These are phyloP conservation scores for Cyphomyrus plagiostoma DNA, from an alignment of 2,113 vertebrate genomes.

Conservation along the genomic window DNA sequence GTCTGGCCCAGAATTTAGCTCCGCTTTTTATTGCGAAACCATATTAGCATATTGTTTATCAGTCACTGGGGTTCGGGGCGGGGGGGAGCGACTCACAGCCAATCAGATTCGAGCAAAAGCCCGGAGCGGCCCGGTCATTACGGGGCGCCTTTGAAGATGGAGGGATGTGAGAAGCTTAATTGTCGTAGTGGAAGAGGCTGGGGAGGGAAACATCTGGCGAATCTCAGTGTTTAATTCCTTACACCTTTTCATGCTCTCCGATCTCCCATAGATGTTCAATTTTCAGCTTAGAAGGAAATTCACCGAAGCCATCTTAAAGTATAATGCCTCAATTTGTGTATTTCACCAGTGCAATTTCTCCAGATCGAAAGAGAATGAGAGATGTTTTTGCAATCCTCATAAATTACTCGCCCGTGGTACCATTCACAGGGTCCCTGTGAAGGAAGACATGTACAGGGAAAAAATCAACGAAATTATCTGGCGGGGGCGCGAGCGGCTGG, in stretches of 20 bases:
- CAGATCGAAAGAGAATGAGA: not conserved
- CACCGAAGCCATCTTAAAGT: not conserved
- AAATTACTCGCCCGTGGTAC: not conserved
- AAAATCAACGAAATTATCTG: not conserved
- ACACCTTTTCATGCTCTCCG: not conserved
- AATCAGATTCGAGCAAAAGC: not conserved
- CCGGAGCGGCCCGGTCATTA: not conserved
- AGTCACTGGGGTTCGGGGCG: not conserved
- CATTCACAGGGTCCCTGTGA: not conserved
- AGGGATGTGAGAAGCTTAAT: not conserved
- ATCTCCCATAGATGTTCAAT: not conserved
- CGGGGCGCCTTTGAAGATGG: not conserved
- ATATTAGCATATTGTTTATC: slow-evolving; percentile 5
- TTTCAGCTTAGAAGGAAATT: not conserved
- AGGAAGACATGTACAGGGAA: not conserved
- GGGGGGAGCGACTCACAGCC: not conserved
- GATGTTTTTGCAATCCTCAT: not conserved
- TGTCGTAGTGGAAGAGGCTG: not conserved
- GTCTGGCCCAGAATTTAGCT: not conserved
- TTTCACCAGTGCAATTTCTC: not conserved
- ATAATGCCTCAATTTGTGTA: not conserved
- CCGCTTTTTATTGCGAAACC: not conserved
- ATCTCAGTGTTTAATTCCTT: not conserved
- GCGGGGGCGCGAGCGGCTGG: not conserved
- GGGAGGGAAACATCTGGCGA: not conserved